Evolutionary conservation across 2,888 invertebrate genomes (phyloP).

Genomic region (Aporophyla lueneburgensis): DNA sequence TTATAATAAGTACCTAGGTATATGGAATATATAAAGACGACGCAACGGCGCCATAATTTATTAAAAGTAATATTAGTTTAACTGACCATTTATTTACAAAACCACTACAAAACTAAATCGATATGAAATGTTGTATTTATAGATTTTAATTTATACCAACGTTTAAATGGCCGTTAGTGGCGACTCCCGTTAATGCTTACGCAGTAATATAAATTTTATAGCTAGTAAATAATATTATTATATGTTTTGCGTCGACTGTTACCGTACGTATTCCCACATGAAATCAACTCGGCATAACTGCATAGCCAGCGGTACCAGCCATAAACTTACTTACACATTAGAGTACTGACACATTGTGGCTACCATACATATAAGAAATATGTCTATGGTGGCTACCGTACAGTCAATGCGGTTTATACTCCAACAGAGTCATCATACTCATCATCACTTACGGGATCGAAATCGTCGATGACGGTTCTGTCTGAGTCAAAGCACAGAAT

Average conservation of each 20-base stretch:
- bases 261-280: slow-evolving; percentile 54
- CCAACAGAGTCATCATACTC: slow-evolving; percentile 28
- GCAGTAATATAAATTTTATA: slow-evolving; percentile 9
- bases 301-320: slow-evolving; percentile 57
- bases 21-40: background rate
- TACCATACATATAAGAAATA: background rate
- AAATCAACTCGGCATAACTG: slow-evolving; percentile 52
- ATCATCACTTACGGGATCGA: slow-evolving; percentile 29
- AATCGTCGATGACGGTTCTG: background rate
- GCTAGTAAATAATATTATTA: slow-evolving; percentile 22
- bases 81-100: background rate
- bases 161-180: background rate
- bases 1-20: background rate
- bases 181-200: slow-evolving; percentile 20
- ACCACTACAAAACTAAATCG: background rate
- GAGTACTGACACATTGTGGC: slow-evolving; percentile 29
- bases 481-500: background rate
- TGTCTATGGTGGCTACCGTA: slow-evolving; percentile 14
- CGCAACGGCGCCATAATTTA: slow-evolving; percentile 7
- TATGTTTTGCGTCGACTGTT: slow-evolving; percentile 23
- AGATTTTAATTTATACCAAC: slow-evolving; percentile 12
- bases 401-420: slow-evolving; percentile 21
- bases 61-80: slow-evolving; percentile 36
- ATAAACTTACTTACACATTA: slow-evolving; percentile 51
- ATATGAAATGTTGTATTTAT: slow-evolving; percentile 20